Evolutionary conservation across 2,888 invertebrate genomes (phyloP), one percentile per base, ranked within the genome.

Genomic region (Byasa hedistus): DNA sequence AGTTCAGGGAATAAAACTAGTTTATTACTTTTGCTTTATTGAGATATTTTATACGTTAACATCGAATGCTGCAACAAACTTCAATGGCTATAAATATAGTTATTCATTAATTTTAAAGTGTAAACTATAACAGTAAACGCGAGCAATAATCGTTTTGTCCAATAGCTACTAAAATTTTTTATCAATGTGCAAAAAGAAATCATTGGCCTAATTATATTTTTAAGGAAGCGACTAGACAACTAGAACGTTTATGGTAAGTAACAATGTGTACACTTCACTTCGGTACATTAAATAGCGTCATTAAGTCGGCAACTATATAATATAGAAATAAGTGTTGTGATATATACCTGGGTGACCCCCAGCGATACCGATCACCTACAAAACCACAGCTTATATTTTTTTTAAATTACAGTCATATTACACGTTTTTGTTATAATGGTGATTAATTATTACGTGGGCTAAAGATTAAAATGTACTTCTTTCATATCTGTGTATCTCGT

Each of bases 41-140:
- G 15, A 19, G 4, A 44, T 17, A 44, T 44, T 17, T 44, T 15
- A 3, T 44, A 15, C 4, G 19, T 4, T 44, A 44, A 44, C 44
- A 44, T 17, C 15, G 17, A 44, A 44, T 44, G 19, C 19, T 22
- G 48, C 19, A 44, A 59, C 64, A 58, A 60, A 65, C 22, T 61
- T 57, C 65, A 61, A 61, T 60, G 22, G 51, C 21, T 51, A 52
- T 61, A 61, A 65, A 65, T 65, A 61, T 36, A 65, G 57, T 61
- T 52, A 51, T 51, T 51, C 57, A 36, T 60, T 39, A 39, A 24
- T 52, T 52, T 21, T n/a, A 3, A 5, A 52, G 21, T 7, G 52
- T 52, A 52, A 44, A 15, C 15, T 61, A 44, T 23, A 39, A 48
- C 39, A n/a, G 17, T 19, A 22, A 36, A 57, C n/a, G 51, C 57